Percentiles rank a stretch among this genome's conserved stretches.
phyloP scores from a whole-genome alignment of 2,888 invertebrate genomes.

The Ecdyonurus torrentis region DNA sequence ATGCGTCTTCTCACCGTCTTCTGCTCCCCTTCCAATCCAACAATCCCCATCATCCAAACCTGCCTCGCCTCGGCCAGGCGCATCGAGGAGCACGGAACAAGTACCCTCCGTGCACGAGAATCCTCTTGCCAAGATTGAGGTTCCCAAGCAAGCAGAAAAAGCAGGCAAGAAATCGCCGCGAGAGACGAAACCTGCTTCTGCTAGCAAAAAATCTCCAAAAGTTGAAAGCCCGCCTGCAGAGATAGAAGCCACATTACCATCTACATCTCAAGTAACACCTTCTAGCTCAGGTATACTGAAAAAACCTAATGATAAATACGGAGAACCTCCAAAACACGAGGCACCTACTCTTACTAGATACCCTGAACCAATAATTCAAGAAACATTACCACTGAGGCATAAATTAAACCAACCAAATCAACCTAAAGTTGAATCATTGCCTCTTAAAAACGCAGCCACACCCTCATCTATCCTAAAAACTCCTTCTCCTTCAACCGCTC shows the following conservation, averaged over 20 bases:
- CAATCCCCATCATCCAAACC: constrained; percentile 1
- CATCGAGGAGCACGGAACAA: background rate
- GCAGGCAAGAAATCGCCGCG: background rate
- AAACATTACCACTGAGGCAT: background rate
- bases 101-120: background rate
- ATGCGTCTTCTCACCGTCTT: background rate
- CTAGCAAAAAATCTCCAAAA: background rate
- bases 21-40: background rate
- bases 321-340: background rate
- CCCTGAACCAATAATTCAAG: background rate
- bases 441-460: constrained; percentile 1
- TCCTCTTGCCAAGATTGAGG: constrained; percentile 1
- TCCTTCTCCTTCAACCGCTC: background rate
- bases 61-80: background rate
- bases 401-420: constrained; percentile 1
- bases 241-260: background rate
- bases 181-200: background rate
- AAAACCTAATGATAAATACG: background rate
- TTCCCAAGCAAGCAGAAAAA: background rate
- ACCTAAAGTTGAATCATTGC: background rate
- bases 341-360: constrained; percentile 1
- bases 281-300: constrained; percentile 2
- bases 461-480: background rate
- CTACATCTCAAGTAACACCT: background rate
- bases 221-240: background rate